phyloP scores from a whole-genome alignment of 1,140 invertebrate species.

The Atta cephalotes region DNA sequence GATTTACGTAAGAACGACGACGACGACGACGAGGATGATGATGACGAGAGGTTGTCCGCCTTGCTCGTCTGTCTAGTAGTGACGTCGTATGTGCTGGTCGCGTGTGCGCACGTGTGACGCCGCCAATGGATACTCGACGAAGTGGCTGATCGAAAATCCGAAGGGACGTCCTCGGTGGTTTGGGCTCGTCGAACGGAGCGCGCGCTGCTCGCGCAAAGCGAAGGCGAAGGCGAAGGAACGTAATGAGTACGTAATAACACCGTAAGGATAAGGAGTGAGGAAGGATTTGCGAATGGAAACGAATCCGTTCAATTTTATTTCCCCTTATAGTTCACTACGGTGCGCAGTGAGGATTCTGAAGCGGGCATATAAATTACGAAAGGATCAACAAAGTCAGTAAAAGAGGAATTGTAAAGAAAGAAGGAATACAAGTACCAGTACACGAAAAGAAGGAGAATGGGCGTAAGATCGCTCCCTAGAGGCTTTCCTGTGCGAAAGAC shows the following conservation, averaged over 20 bases:
- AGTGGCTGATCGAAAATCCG: conserved; percentile 49
- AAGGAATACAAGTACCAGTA: conserved; percentile 30
- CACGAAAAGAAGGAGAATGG: conserved; percentile 43
- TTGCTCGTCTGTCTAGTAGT: conserved; percentile 28
- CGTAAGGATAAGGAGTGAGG: background rate
- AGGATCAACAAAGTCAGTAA: conserved; percentile 9
- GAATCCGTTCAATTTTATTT: conserved; percentile 69
- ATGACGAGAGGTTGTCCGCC: conserved; percentile 30
- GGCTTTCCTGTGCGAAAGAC: conserved; percentile 24
- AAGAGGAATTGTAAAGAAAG: conserved; percentile 20
- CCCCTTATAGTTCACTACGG: conserved; percentile 74
- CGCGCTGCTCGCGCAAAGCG: background rate
- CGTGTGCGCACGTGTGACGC: conserved; percentile 70
- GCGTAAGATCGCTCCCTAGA: conserved; percentile 34
- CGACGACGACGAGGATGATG: background rate
- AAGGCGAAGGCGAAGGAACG: background rate
- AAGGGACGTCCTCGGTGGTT: conserved; percentile 65
- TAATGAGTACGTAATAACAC: background rate
- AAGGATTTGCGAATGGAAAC: conserved; percentile 74
- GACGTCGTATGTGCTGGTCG: conserved; percentile 66
- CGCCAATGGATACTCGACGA: conserved; percentile 52
- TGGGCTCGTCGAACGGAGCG: conserved; percentile 57
- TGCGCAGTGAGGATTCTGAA: conserved; percentile 35
- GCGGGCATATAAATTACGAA: conserved; percentile 10
- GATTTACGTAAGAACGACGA: conserved; percentile 73